Conservation (phyloP, 2,113 vertebrate genomes). For the Recurvirostra avosetta region DNA sequence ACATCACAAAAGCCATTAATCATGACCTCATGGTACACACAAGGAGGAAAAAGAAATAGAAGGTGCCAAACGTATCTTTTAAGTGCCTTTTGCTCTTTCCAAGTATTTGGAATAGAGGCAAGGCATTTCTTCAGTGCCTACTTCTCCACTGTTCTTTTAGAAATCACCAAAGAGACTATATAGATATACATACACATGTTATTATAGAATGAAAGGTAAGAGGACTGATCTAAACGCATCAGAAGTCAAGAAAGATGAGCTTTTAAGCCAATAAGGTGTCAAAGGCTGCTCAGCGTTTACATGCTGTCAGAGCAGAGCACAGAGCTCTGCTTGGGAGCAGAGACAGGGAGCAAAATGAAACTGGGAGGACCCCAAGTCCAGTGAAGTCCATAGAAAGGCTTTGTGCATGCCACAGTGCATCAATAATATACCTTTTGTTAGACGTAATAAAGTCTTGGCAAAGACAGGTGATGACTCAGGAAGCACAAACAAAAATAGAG, state of each 20-base stretch:
- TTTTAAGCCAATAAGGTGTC: not conserved
- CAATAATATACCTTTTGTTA: constrained; percentile 35
- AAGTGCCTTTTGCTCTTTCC: not conserved
- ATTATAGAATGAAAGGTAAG: not conserved
- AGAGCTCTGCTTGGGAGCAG: not conserved
- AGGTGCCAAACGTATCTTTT: not conserved
- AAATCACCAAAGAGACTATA: not conserved
- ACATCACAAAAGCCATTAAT: constrained; percentile 27
- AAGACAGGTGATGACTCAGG: constrained; percentile 32
- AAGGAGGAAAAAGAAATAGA: not conserved
- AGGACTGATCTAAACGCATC: not conserved
- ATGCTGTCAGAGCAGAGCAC: not conserved
- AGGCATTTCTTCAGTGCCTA: not conserved
- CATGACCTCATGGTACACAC: constrained; percentile 22
- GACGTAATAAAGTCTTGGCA: constrained; percentile 35
- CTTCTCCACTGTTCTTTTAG: not conserved
- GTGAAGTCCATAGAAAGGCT: constrained; percentile 20
- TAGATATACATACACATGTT: not conserved
- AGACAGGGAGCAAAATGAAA: not conserved
- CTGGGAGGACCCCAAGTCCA: not conserved
- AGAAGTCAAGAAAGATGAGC: not conserved
- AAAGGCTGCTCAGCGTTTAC: not conserved
- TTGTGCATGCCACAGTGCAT: not conserved
- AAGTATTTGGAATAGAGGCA: not conserved
- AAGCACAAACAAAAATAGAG: constrained; percentile 4